A percentile compares a stretch with the other conserved stretches of the same genome.
Evolutionary conservation across 1,140 invertebrate genomes (phyloP).

Genomic region (Lerema accius): DNA sequence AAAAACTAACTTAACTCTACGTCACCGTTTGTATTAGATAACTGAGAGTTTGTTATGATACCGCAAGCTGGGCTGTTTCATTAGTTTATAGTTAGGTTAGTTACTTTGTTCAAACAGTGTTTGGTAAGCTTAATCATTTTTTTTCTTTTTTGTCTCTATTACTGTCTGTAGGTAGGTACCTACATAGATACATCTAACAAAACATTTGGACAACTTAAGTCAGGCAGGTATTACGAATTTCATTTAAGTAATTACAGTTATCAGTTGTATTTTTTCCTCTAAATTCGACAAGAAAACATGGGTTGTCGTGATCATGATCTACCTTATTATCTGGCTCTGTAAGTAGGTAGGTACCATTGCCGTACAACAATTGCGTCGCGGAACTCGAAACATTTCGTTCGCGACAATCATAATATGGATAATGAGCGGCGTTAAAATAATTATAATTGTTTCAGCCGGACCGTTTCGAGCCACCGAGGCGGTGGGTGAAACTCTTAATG

Average conservation of each 20-base stretch:
- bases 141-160: too few species aligned
- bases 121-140: too few species aligned
- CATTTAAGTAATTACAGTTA: too few species aligned
- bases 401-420: constrained; percentile 27
- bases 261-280: too few species aligned
- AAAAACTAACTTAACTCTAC: constrained; percentile 6
- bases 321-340: constrained; percentile 8
- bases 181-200: too few species aligned
- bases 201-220: too few species aligned
- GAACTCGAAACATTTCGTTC: constrained; percentile 27
- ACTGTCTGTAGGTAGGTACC: too few species aligned
- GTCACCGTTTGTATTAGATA: constrained; percentile 10
- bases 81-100: background rate
- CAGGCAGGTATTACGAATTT: too few species aligned
- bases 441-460: constrained; percentile 33
- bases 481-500: constrained; percentile 34
- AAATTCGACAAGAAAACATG: too few species aligned
- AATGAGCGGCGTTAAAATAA: constrained; percentile 34
- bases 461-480: constrained; percentile 23
- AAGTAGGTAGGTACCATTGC: constrained; percentile 18
- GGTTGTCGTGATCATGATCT: constrained; percentile 1
- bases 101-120: too few species aligned
- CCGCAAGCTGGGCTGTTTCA: background rate
- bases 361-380: constrained; percentile 22
- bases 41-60: background rate